A percentile compares a stretch with the other conserved stretches of the same genome.
Evolutionary conservation across 2,113 vertebrate genomes (phyloP).

Genomic region (Grammatotria lemairii): DNA sequence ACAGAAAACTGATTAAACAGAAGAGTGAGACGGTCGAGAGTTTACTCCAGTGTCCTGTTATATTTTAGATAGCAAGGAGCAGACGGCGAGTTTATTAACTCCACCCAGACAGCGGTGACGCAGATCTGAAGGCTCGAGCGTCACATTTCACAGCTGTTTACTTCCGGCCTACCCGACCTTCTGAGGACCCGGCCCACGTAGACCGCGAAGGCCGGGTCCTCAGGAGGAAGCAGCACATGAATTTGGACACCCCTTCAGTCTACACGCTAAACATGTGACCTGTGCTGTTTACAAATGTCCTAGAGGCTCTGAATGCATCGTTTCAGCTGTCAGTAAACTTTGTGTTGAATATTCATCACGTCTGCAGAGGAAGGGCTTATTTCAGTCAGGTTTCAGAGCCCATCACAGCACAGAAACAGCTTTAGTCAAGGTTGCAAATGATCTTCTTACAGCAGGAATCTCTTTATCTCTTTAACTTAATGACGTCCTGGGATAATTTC

Average conservation of each 20-base stretch:
- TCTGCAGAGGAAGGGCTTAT: not conserved
- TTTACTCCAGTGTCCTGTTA: not conserved
- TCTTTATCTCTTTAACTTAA: not conserved
- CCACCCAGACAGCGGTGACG: accelerated
- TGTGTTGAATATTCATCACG: not conserved
- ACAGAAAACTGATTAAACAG: not conserved
- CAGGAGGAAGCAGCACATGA: not conserved
- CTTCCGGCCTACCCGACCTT: accelerated
- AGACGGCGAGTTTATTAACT: not conserved
- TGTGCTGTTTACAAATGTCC: not conserved
- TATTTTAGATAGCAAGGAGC: not conserved
- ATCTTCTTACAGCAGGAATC: not conserved
- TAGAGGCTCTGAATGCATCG: not conserved
- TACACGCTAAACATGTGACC: not conserved
- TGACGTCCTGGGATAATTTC: not conserved
- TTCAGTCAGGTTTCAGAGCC: too few relatives aligned
- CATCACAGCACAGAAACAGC: too few relatives aligned
- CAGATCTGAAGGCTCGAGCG: accelerated
- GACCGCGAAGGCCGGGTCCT: accelerated
- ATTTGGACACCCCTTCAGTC: not conserved
- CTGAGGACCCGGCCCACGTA: not conserved
- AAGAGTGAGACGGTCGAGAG: not conserved
- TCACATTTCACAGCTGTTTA: accelerated
- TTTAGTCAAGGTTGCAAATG: not conserved
- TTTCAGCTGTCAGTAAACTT: not conserved